Evolutionary conservation across 2,888 invertebrate genomes (phyloP).

Genomic region (Sinelater perroti): DNA sequence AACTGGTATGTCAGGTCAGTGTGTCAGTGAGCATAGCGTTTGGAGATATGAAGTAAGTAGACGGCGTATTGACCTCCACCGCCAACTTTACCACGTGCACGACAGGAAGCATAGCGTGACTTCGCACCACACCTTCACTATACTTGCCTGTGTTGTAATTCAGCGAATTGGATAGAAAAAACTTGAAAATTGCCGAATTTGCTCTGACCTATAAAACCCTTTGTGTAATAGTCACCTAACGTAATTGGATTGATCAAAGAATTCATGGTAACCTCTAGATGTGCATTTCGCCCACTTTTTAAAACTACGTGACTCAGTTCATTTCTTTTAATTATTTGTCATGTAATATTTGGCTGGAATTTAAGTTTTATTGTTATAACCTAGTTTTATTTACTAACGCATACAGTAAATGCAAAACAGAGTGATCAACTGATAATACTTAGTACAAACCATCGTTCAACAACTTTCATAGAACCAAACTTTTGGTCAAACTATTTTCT

Average conservation of each 20-base stretch:
- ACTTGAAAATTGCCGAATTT: slow-evolving; percentile 20
- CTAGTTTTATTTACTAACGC: too few relatives aligned
- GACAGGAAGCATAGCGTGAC: slow-evolving; percentile 42
- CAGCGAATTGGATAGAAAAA: slow-evolving; percentile 31
- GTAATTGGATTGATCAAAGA: not conserved
- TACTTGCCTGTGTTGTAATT: slow-evolving; percentile 33
- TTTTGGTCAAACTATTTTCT: too few relatives aligned
- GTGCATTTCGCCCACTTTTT: too few relatives aligned
- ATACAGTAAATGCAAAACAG: too few relatives aligned
- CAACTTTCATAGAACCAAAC: too few relatives aligned
- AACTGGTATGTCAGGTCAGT: slow-evolving; percentile 49
- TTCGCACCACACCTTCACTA: slow-evolving; percentile 38
- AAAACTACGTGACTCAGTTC: too few relatives aligned
- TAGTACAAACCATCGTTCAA: too few relatives aligned
- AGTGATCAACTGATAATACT: too few relatives aligned
- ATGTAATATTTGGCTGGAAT: too few relatives aligned
- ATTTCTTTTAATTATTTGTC: too few relatives aligned
- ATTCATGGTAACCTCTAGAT: not conserved
- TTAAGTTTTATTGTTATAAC: too few relatives aligned
- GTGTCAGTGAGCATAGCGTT: slow-evolving; percentile 42
- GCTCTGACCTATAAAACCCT: slow-evolving; percentile 28
- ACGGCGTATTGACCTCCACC: slow-evolving; percentile 37
- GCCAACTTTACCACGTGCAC: slow-evolving; percentile 29
- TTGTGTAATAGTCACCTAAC: slow-evolving; percentile 8
- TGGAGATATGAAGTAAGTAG: too few relatives aligned